These are phyloP conservation scores for Desoria tigrina DNA, from an alignment of 2,888 invertebrate species.

Conservation along the genomic window DNA sequence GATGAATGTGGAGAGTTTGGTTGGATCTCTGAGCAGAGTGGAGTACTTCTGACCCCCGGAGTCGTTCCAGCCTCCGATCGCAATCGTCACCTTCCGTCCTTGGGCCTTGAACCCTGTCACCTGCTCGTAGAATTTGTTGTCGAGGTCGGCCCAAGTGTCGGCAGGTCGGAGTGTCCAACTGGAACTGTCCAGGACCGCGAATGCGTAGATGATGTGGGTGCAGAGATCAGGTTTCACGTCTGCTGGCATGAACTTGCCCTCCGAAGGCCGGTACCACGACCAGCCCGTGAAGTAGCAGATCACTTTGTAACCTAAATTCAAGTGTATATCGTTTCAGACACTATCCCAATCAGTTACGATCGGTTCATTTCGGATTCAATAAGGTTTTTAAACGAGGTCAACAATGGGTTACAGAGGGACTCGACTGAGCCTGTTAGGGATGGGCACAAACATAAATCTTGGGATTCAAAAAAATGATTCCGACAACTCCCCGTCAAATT, in stretches of 20 bases:
- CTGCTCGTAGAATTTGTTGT: slow-evolving; percentile 86
- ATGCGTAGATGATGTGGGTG: slow-evolving; percentile 91
- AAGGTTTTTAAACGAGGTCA: too few relatives aligned
- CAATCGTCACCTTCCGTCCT: slow-evolving; percentile 77
- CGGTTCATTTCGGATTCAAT: too few relatives aligned
- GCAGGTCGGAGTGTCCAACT: slow-evolving; percentile 77
- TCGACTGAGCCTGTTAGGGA: too few relatives aligned
- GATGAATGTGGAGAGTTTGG: slow-evolving; percentile 72
- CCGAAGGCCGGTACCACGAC: slow-evolving; percentile 84
- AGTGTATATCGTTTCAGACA: too few relatives aligned
- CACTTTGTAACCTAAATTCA: slow-evolving; percentile 67
- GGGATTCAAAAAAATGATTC: too few relatives aligned
- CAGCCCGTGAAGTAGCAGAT: slow-evolving; percentile 91
- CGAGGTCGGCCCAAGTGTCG: slow-evolving; percentile 84
- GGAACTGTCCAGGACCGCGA: slow-evolving; percentile 78
- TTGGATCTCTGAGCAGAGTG: slow-evolving; percentile 71
- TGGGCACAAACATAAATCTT: too few relatives aligned
- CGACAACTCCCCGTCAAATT: too few relatives aligned
- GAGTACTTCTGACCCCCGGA: slow-evolving; percentile 87
- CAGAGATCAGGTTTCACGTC: slow-evolving; percentile 82
- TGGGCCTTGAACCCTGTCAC: slow-evolving; percentile 71
- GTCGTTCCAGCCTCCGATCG: slow-evolving; percentile 94
- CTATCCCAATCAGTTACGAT: too few relatives aligned
- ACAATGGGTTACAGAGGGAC: too few relatives aligned
- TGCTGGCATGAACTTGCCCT: slow-evolving; percentile 76